phyloP scores from a whole-genome alignment of 2,797 vertebrate species.

The Steatocranus sp. region DNA sequence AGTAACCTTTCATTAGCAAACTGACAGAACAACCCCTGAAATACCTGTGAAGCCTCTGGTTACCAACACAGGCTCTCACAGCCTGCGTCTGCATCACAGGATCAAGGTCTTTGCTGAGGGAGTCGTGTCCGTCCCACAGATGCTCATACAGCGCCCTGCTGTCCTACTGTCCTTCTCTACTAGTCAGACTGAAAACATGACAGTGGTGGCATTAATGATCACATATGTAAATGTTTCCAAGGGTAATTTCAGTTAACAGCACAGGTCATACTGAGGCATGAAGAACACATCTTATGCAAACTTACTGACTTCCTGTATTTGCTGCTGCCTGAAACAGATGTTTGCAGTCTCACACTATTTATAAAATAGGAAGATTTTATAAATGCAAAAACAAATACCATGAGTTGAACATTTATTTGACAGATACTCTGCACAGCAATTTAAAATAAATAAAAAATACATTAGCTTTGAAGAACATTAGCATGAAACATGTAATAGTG shows the following conservation, averaged over 20 bases:
- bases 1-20: rapidly evolving
- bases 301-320: not conserved
- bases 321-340: not conserved
- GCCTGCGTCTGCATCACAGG: not conserved
- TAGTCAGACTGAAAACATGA: not conserved
- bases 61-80: not conserved
- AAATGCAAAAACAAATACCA: not conserved
- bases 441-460: not conserved
- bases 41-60: rapidly evolving
- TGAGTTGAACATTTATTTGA: rapidly evolving
- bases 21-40: not conserved
- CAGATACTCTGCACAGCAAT: not conserved
- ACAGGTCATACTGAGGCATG: rapidly evolving
- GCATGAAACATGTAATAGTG: not conserved
- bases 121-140: not conserved
- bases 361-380: not conserved
- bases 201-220: rapidly evolving
- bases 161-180: not conserved
- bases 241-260: not conserved
- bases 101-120: not conserved
- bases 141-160: not conserved
- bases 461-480: not conserved
- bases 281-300: not conserved
- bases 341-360: not conserved
- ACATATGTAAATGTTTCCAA: not conserved